Evolutionary conservation across 2,888 invertebrate genomes (phyloP).

Genomic region (Incurvaria masculella): DNA sequence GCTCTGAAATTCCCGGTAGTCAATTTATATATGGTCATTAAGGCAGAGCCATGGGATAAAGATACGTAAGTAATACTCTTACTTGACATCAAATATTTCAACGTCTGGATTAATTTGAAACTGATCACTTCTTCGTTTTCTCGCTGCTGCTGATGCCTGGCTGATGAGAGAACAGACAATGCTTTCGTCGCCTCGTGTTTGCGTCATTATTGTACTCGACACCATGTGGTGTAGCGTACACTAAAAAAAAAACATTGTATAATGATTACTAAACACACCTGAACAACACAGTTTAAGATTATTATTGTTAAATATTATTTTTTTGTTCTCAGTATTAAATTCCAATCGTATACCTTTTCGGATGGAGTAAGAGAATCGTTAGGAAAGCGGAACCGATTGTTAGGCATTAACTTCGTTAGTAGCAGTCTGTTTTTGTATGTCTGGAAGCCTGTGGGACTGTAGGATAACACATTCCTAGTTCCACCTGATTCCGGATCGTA

Average conservation of each 20-base stretch:
- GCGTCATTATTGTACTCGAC: constrained; percentile 56
- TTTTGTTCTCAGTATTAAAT: background rate
- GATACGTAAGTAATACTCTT: constrained; percentile 14
- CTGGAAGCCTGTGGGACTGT: constrained; percentile 53
- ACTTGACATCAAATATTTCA: constrained; percentile 17
- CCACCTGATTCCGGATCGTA: constrained; percentile 17
- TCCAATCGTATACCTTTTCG: constrained; percentile 44
- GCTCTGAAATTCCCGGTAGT: constrained; percentile 10
- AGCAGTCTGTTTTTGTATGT: constrained; percentile 51
- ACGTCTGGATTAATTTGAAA: constrained; percentile 11
- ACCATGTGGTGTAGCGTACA: constrained; percentile 66
- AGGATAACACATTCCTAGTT: constrained; percentile 48
- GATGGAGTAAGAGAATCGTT: constrained; percentile 50
- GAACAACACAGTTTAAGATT: background rate
- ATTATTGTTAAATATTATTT: background rate
- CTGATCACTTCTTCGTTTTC: constrained; percentile 9
- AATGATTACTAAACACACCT: background rate
- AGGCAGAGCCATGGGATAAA: background rate
- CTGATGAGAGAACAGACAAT: background rate
- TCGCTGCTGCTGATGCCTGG: constrained; percentile 5
- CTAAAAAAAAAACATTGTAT: constrained; percentile 36
- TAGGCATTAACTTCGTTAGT: constrained; percentile 50
- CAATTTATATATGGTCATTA: constrained; percentile 1
- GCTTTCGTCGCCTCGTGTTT: constrained; percentile 55
- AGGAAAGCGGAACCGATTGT: constrained; percentile 51